Evolutionary conservation across 2,888 invertebrate genomes (phyloP).

Genomic region (Orchesellides sinensis): DNA sequence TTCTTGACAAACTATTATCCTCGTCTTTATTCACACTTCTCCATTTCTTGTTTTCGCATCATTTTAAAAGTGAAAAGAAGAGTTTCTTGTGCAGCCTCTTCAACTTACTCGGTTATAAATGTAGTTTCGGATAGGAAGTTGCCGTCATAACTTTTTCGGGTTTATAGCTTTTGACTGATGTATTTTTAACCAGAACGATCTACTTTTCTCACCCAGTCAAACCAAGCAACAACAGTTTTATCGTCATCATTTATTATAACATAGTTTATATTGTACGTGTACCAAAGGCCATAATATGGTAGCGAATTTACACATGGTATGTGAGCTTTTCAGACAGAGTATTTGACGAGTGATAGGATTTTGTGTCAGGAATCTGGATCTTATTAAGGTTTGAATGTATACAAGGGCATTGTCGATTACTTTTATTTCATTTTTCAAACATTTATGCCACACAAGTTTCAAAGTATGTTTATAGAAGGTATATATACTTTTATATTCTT

Average conservation of each 20-base stretch:
- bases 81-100: slow-evolving; percentile 11
- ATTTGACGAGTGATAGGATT: slow-evolving; percentile 22
- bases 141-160: slow-evolving; percentile 22
- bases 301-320: too few relatives aligned
- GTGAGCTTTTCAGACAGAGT: not conserved
- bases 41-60: not conserved
- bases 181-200: slow-evolving; percentile 42
- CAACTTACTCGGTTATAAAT: too few relatives aligned
- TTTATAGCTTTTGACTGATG: slow-evolving; percentile 51
- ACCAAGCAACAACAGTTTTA: slow-evolving; percentile 5
- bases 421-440: too few relatives aligned
- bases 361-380: slow-evolving; percentile 23
- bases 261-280: not conserved
- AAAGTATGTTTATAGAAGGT: too few relatives aligned
- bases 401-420: too few relatives aligned
- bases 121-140: slow-evolving; percentile 15
- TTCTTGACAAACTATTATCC: slow-evolving; percentile 22
- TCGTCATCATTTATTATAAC: slow-evolving; percentile 2
- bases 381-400: slow-evolving; percentile 25
- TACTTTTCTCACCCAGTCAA: not conserved
- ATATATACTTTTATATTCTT: too few relatives aligned
- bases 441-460: too few relatives aligned
- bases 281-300: not conserved
- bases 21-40: slow-evolving; percentile 28
- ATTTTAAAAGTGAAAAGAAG: not conserved